phyloP scores from a whole-genome alignment of 2,113 vertebrate genomes.

The Gallinago jamesoni region DNA sequence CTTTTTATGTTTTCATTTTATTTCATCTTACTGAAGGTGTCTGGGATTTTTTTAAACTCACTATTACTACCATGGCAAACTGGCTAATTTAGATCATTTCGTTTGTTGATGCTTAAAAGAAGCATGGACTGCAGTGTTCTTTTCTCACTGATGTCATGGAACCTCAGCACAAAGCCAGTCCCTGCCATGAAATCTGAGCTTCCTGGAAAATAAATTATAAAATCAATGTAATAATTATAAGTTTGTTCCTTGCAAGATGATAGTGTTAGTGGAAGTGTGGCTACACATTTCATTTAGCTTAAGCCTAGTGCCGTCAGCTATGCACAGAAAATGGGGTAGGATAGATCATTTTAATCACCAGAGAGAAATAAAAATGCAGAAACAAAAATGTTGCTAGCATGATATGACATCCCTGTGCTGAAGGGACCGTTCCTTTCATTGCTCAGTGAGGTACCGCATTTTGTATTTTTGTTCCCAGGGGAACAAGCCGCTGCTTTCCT shows the following conservation, averaged over 20 bases:
- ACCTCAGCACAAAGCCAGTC: neutral
- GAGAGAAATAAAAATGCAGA: slow-evolving; percentile 34
- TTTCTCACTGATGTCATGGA: neutral
- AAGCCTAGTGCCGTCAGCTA: neutral
- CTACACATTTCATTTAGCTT: neutral
- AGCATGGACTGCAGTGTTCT: neutral
- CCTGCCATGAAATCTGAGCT: slow-evolving; percentile 2
- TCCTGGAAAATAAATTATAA: slow-evolving; percentile 49
- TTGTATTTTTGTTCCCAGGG: neutral
- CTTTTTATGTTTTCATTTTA: slow-evolving; percentile 44
- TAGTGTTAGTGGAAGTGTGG: neutral
- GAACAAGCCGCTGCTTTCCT: slow-evolving; percentile 22
- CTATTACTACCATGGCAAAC: neutral
- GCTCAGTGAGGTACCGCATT: neutral
- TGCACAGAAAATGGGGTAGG: neutral
- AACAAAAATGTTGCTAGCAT: neutral
- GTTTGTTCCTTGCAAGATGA: slow-evolving; percentile 1
- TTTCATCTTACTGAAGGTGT: slow-evolving; percentile 27
- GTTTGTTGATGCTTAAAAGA: slow-evolving; percentile 13
- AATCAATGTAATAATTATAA: slow-evolving; percentile 35
- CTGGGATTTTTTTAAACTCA: neutral
- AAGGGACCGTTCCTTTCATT: neutral
- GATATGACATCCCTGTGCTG: slow-evolving; percentile 18
- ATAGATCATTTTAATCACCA: slow-evolving; percentile 33
- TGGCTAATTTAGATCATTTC: slow-evolving; percentile 38